A percentile compares a stretch with the other conserved stretches of the same genome.
phyloP scores from a whole-genome alignment of 2,888 invertebrate genomes.

The Lepidocyrtinus sp. region DNA sequence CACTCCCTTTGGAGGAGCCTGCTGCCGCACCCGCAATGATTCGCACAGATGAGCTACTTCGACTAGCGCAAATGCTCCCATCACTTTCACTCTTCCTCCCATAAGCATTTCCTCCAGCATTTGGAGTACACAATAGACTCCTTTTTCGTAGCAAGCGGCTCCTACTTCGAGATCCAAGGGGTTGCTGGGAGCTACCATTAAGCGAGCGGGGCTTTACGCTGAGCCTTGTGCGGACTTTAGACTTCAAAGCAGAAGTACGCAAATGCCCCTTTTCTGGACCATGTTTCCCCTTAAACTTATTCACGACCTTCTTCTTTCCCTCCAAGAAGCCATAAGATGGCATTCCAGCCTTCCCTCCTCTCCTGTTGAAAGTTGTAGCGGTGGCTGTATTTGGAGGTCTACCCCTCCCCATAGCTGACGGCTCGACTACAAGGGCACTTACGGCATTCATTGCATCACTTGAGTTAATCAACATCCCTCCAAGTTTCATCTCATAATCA shows the following conservation, averaged over 20 bases:
- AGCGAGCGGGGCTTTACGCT: constrained; percentile 59
- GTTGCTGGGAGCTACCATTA: constrained; percentile 45
- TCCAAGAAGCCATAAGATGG: constrained; percentile 26
- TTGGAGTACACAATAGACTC: constrained; percentile 50
- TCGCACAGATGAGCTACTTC: constrained; percentile 55
- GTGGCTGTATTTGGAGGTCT: background rate
- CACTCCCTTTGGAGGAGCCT: constrained; percentile 23
- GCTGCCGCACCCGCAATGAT: constrained; percentile 37
- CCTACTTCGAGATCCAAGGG: constrained; percentile 54
- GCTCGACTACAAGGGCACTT: constrained; percentile 66
- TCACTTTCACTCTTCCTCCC: constrained; percentile 61
- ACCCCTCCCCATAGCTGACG: constrained; percentile 25
- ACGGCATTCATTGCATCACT: constrained; percentile 68
- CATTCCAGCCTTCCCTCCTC: too few relatives aligned
- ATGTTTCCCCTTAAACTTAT: constrained; percentile 24
- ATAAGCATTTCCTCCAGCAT: constrained; percentile 28
- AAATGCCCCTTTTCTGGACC: constrained; percentile 22
- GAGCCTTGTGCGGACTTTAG: constrained; percentile 67
- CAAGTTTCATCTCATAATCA: constrained; percentile 49
- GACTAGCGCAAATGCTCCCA: constrained; percentile 56
- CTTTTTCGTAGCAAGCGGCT: constrained; percentile 57
- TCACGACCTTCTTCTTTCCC: constrained; percentile 40
- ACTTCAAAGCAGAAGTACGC: constrained; percentile 46
- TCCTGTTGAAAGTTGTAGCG: too few relatives aligned
- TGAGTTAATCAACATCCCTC: constrained; percentile 64